phyloP scores from a whole-genome alignment of 2,888 invertebrate genomes.

The Noctua janthina region DNA sequence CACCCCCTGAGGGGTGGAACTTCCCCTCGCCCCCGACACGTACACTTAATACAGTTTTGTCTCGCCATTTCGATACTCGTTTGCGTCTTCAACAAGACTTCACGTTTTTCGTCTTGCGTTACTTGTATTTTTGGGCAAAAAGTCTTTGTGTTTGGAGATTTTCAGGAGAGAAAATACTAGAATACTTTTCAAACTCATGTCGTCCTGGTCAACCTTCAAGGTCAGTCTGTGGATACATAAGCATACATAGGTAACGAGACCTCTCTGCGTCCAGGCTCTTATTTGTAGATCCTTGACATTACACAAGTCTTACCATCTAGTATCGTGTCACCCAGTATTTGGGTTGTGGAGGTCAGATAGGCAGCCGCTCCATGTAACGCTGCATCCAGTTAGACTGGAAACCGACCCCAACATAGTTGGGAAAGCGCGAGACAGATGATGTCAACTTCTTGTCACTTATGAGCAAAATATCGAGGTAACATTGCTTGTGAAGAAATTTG shows the following conservation, averaged over 20 bases:
- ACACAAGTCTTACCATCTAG: neutral
- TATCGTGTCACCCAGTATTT: neutral
- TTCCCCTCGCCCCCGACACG: conserved; percentile 70
- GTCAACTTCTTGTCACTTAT: neutral
- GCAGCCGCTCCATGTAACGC: neutral
- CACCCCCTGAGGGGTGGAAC: conserved; percentile 59
- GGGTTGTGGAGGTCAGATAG: neutral
- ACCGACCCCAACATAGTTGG: neutral
- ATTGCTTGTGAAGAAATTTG: neutral
- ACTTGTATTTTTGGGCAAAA: conserved; percentile 9
- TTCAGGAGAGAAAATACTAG: neutral
- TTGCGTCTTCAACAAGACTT: conserved; percentile 70
- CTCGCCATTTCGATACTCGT: conserved; percentile 86
- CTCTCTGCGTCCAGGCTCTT: neutral
- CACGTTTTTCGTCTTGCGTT: conserved; percentile 19
- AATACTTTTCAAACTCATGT: neutral
- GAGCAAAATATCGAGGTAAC: neutral
- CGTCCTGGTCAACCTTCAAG: neutral
- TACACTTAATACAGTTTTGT: conserved; percentile 87
- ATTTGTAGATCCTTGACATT: neutral
- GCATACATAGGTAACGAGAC: too few relatives aligned
- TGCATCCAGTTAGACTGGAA: neutral
- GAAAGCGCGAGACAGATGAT: neutral
- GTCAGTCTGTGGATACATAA: neutral
- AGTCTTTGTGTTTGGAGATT: neutral